Conservation (phyloP, 2,888 invertebrate species). For the Onthophagus sagittarius region DNA sequence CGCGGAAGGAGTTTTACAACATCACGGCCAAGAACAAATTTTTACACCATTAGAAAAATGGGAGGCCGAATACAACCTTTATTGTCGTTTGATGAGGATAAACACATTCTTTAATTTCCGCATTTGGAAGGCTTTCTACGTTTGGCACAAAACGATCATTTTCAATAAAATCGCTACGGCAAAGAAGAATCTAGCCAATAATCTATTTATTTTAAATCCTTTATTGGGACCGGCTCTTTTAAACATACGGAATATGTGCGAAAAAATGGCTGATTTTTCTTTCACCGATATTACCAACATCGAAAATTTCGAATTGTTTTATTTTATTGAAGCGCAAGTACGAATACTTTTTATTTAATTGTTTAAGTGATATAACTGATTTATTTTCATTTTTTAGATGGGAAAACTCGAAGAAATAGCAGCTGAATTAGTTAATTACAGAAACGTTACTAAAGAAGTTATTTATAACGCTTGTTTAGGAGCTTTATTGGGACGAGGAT, state of each 20-base stretch:
- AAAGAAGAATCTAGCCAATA: slow-evolving; percentile 58
- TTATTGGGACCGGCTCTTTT: slow-evolving; percentile 69
- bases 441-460: slow-evolving; percentile 54
- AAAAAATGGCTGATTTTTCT: slow-evolving; percentile 57
- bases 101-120: slow-evolving; percentile 66
- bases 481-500: slow-evolving; percentile 71
- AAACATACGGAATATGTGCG: slow-evolving; percentile 65
- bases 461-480: slow-evolving; percentile 69
- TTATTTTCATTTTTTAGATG: slow-evolving; percentile 45
- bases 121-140: slow-evolving; percentile 76
- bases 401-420: slow-evolving; percentile 42
- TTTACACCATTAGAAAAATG: slow-evolving; percentile 75
- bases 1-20: slow-evolving; percentile 76
- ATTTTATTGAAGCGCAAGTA: slow-evolving; percentile 69
- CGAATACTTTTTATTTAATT: slow-evolving; percentile 14
- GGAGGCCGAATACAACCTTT: slow-evolving; percentile 80
- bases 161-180: slow-evolving; percentile 64
- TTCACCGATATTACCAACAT: slow-evolving; percentile 57
- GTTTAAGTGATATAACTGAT: neutral
- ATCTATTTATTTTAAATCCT: slow-evolving; percentile 71
- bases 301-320: slow-evolving; percentile 58
- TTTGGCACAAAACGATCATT: slow-evolving; percentile 69
- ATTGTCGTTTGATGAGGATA: slow-evolving; percentile 70
- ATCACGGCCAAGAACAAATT: slow-evolving; percentile 65
- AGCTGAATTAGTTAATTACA: slow-evolving; percentile 49